phyloP scores from a whole-genome alignment of 2,888 invertebrate genomes.

The Micoletzkya japonica region DNA sequence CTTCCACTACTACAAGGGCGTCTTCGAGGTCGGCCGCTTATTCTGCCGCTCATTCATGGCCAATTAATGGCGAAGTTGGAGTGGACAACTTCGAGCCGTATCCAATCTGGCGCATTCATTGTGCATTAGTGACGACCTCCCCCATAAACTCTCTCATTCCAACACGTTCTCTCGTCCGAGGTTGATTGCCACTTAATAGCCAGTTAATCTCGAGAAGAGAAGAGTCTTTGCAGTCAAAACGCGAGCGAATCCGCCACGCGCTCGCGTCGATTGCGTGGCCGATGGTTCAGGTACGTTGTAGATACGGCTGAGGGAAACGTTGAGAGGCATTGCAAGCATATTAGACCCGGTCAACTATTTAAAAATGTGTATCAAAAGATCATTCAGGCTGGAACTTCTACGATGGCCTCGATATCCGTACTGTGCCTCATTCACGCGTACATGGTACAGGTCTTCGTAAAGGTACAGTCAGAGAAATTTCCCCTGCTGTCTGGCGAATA shows the following conservation, averaged over 20 bases:
- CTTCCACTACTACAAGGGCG: slow-evolving; percentile 63
- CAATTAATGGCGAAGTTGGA: no score
- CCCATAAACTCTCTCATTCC: no score
- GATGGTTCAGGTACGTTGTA: slow-evolving; percentile 49
- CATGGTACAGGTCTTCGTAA: slow-evolving; percentile 61
- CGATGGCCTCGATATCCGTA: slow-evolving; percentile 53
- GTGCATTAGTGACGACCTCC: no score
- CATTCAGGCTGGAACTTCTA: slow-evolving; percentile 58
- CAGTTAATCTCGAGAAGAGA: no score
- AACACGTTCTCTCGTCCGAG: no score
- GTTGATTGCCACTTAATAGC: no score
- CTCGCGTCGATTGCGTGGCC: slow-evolving; percentile 62
- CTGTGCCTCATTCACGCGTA: slow-evolving; percentile 59
- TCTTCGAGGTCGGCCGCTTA: slow-evolving; percentile 39
- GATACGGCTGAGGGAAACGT: not conserved
- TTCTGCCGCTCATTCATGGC: no score
- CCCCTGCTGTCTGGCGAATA: no score
- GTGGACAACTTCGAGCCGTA: no score
- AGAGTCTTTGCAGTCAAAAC: slow-evolving; percentile 38
- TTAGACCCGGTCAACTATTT: not conserved
- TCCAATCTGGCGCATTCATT: no score
- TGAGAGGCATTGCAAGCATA: not conserved
- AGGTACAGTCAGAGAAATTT: slow-evolving; percentile 29
- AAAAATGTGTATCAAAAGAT: no score
- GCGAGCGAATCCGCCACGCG: slow-evolving; percentile 53